Conservation (phyloP, 2,797 vertebrate species). For the Typhlichthys subterraneus region DNA sequence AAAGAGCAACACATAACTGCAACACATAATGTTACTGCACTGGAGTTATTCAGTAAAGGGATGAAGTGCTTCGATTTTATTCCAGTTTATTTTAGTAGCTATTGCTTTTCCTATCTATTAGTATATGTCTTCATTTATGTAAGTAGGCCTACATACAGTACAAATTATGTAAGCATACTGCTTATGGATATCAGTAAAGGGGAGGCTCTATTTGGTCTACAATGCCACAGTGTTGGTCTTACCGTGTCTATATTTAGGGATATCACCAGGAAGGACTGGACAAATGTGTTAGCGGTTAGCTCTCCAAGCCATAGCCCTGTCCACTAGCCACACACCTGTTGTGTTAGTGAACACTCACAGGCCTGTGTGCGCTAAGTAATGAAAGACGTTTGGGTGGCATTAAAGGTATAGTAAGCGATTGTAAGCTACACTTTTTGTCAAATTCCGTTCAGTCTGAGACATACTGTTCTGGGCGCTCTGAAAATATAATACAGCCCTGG, state of each 20-base stretch:
- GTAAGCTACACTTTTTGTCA: background rate
- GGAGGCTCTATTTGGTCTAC: background rate
- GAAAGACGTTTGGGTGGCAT: slow-evolving; percentile 43
- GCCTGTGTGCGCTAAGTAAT: slow-evolving; percentile 37
- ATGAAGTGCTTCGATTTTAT: too few relatives aligned
- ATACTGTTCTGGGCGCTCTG: background rate
- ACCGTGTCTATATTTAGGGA: slow-evolving; percentile 56
- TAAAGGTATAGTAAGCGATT: background rate
- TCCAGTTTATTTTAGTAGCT: too few relatives aligned
- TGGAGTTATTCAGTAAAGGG: too few relatives aligned
- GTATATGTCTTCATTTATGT: too few relatives aligned
- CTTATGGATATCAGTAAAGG: background rate
- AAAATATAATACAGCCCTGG: background rate
- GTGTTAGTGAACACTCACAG: slow-evolving; percentile 45
- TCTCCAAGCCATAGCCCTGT: slow-evolving; percentile 42
- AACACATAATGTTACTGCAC: too few relatives aligned
- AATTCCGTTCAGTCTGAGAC: background rate
- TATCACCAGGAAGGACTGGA: slow-evolving; percentile 43
- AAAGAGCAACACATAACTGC: too few relatives aligned
- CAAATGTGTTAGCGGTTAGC: slow-evolving; percentile 51
- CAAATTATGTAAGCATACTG: background rate
- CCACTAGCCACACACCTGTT: slow-evolving; percentile 68
- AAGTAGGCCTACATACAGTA: background rate
- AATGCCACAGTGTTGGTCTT: slow-evolving; percentile 20
- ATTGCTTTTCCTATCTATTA: too few relatives aligned